Evolutionary conservation across 2,888 invertebrate species (phyloP).

Genomic region (Erebia epiphron): DNA sequence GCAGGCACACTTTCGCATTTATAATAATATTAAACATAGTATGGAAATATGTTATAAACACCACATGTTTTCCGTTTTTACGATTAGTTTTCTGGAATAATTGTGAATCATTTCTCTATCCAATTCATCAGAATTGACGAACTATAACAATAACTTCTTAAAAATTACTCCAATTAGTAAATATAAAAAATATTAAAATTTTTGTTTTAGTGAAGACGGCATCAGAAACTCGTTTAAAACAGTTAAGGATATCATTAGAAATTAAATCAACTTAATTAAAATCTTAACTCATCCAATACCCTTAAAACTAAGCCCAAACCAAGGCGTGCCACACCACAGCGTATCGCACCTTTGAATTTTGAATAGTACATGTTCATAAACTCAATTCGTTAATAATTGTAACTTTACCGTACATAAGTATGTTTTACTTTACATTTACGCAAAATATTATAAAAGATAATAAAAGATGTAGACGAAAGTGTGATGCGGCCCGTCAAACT

Average conservation of each 20-base stretch:
- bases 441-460: not conserved
- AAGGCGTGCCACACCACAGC: slow-evolving; percentile 1
- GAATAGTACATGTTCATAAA: too few relatives aligned
- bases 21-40: too few relatives aligned
- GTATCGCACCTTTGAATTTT: not conserved
- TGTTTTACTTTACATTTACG: not conserved
- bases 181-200: slow-evolving; percentile 10
- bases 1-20: too few relatives aligned
- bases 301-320: slow-evolving; percentile 19
- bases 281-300: slow-evolving; percentile 7
- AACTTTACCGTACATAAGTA: not conserved
- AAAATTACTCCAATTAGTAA: not conserved
- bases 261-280: slow-evolving; percentile 12
- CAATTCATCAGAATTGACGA: not conserved
- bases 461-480: not conserved
- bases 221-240: slow-evolving; percentile 18
- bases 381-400: too few relatives aligned
- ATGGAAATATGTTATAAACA: too few relatives aligned
- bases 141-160: not conserved
- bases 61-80: too few relatives aligned
- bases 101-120: not conserved
- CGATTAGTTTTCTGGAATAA: not conserved
- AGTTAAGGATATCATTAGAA: not conserved
- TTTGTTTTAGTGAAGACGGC: slow-evolving; percentile 25
- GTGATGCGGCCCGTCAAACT: not conserved